Conservation (phyloP, 1,140 invertebrate genomes). For the Lepidurus packardi region DNA sequence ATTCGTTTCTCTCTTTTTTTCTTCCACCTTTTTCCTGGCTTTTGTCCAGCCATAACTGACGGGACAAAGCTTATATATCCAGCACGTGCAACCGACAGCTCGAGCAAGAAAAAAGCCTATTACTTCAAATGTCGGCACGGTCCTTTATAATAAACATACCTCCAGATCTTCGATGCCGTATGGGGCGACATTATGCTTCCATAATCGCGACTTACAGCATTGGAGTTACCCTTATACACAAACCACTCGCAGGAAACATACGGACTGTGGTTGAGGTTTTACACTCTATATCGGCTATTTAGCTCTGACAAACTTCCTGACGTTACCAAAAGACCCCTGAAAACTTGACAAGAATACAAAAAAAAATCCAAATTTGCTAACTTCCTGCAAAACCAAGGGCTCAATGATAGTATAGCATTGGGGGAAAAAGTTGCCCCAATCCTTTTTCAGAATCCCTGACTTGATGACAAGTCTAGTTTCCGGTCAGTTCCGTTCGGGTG, state of each 20-base stretch:
- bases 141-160: background rate
- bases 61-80: background rate
- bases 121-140: background rate
- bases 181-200: background rate
- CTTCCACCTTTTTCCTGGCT: conserved; percentile 11
- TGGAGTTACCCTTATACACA: background rate
- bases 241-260: background rate
- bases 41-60: background rate
- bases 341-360: background rate
- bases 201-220: background rate
- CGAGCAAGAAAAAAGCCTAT: conserved; percentile 1
- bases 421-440: background rate
- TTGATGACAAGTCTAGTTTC: conserved; percentile 2
- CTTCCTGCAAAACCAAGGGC: background rate
- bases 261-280: background rate
- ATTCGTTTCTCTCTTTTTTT: conserved; percentile 5
- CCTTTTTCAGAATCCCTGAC: conserved; percentile 12
- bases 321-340: background rate
- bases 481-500: conserved; percentile 1
- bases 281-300: background rate
- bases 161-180: background rate
- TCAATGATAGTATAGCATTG: background rate
- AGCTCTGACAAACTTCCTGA: background rate
- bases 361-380: background rate
- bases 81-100: conserved; percentile 17